phyloP scores from a whole-genome alignment of 1,140 invertebrate species.

The Mesaphorura yosii region DNA sequence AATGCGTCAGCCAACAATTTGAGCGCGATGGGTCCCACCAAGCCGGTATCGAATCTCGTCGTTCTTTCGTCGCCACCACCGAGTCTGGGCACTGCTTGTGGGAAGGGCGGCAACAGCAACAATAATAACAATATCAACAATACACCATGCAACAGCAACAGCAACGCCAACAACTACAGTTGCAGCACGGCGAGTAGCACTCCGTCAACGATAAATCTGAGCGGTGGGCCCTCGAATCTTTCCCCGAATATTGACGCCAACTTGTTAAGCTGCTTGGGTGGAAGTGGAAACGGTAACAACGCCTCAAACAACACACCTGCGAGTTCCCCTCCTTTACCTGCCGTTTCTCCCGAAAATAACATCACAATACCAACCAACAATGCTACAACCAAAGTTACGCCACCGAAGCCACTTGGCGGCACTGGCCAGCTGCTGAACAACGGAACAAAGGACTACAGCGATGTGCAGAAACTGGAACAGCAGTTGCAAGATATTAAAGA shows the following conservation, averaged over 20 bases:
- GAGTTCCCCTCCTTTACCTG: constrained; percentile 2
- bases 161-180: constrained; percentile 5
- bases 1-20: no score
- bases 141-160: constrained; percentile 4
- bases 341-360: constrained; percentile 28
- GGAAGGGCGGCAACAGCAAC: constrained; percentile 34
- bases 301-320: no score
- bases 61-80: constrained; percentile 22
- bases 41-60: constrained; percentile 27
- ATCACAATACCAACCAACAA: constrained; percentile 27
- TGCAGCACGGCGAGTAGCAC: constrained; percentile 2
- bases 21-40: no score
- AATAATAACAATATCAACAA: constrained; percentile 24
- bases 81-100: constrained; percentile 29
- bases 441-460: constrained; percentile 59
- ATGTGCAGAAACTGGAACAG: constrained; percentile 88
- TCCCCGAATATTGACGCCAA: constrained; percentile 30
- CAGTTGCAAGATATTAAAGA: constrained; percentile 95
- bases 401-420: not conserved
- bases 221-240: constrained; percentile 13
- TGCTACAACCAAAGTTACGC: constrained; percentile 6
- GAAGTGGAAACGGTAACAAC: no score
- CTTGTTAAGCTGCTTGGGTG: constrained; percentile 17
- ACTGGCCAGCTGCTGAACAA: constrained; percentile 62
- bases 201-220: not conserved